Conservation (phyloP, 23 tunicate genomes). For the Trididemnum clinides region DNA sequence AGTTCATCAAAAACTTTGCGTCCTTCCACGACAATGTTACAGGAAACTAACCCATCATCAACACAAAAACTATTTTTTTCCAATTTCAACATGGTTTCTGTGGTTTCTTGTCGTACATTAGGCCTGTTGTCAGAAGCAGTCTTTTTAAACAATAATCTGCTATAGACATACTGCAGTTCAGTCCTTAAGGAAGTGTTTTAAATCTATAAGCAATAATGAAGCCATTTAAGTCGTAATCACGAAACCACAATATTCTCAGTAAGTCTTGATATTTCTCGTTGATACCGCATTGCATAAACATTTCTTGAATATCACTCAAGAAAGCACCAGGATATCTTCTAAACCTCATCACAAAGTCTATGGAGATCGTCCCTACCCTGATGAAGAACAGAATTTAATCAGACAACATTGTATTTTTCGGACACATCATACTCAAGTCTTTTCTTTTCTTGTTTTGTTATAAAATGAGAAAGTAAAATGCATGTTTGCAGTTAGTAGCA, state of each 20-base stretch:
- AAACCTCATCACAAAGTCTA: not conserved
- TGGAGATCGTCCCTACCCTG: not conserved
- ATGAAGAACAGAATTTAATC: not conserved
- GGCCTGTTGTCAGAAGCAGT: not conserved
- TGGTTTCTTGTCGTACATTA: not conserved
- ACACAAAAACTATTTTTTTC: not conserved
- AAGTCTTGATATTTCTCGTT: not conserved
- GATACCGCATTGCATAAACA: not conserved
- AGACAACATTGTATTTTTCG: not conserved
- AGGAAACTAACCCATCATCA: not conserved
- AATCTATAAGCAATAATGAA: not conserved
- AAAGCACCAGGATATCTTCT: not conserved
- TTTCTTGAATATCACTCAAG: not conserved
- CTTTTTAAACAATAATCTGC: slow-evolving; percentile 7
- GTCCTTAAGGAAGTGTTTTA: not conserved
- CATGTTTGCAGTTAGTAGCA: not conserved
- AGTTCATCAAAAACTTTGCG: not conserved
- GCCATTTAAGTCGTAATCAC: too few relatives aligned
- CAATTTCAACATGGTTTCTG: not conserved
- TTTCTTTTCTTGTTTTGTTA: not conserved
- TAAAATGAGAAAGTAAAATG: not conserved
- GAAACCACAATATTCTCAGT: not conserved
- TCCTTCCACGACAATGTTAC: not conserved
- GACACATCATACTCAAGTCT: not conserved
- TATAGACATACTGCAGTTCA: slow-evolving; percentile 4